Base-by-base conservation (phyloP, 2,113 vertebrate genomes). In the Hepsetus odoe region DNA sequence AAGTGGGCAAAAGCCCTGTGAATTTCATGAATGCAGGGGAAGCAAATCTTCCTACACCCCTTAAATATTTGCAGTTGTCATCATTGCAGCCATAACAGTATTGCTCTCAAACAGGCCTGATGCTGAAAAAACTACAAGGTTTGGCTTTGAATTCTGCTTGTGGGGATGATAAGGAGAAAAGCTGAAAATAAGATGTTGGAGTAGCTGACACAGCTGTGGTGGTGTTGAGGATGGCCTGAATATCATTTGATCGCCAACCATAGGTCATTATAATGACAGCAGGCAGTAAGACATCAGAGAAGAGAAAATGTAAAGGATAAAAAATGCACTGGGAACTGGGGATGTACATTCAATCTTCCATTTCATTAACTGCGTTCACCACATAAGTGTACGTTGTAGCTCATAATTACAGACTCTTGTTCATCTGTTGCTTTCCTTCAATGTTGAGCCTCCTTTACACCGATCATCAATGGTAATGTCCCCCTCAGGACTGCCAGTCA, bases 1-100 rank as follows among this genome's bases (percentile, higher is more conserved):
- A 13, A 64, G n/a, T 6, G 66, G 79, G 80, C 53, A 88, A 78
- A 79, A 59, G 49, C 69, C 38, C 28, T 61, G 40, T 26, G 7
- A 67, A 69, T 75, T 42, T 73, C 76, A 72, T 22, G 20, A 78
- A 20, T 72, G 32, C 66, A 18, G 3, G 1, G 64, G 1, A 70
- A 20, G 5, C 13, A n/a, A n/a, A 6, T 11, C 40, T 1, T 11
- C 42, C 12, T 2, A 12, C 42, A 11, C 42, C 42, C 12, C 3
- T 14, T 0, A 59, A 55, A 55, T n/a, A 59, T 20, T 55, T 26
- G 7, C 20, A 24, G 24, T 55, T 59, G 26, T 28, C 24, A 9
- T 59, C 9, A 28, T 24, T 56, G n/a, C 59, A 62, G 18, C 35
- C 30, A 18, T n/a, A 18, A 35, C 59, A 35, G n/a, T 20, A 35